phyloP scores from a whole-genome alignment of 2,113 vertebrate species.

The Galemys pyrenaicus region DNA sequence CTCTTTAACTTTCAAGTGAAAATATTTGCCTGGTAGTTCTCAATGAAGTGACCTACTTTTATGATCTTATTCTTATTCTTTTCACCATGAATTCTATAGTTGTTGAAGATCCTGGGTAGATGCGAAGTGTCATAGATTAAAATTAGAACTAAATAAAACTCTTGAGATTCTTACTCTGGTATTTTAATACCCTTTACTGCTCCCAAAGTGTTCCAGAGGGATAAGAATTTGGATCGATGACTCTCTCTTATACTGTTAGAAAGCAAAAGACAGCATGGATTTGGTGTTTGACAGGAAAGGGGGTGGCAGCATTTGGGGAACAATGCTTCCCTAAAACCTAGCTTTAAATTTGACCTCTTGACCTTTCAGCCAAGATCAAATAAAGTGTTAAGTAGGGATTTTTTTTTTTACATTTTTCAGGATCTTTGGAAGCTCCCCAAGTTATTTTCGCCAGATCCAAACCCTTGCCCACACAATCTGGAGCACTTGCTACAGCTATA shows the following conservation, averaged over 20 bases:
- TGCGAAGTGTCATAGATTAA: not conserved
- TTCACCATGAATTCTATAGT: not conserved
- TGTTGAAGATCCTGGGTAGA: not conserved
- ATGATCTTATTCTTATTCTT: not conserved
- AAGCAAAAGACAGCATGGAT: not conserved
- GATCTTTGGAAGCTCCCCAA: slow-evolving; percentile 77
- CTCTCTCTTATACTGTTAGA: not conserved
- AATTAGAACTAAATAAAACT: slow-evolving; percentile 22
- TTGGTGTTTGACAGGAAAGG: not conserved
- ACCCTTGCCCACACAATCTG: slow-evolving; percentile 77
- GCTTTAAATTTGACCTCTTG: slow-evolving; percentile 49
- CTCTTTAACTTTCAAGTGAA: slow-evolving; percentile 1
- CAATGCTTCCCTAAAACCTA: not conserved
- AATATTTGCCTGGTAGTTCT: slow-evolving; percentile 3
- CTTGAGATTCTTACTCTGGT: not conserved
- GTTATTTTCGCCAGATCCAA: slow-evolving; percentile 84
- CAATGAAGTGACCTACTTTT: not conserved
- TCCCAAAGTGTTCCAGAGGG: not conserved
- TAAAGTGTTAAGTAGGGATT: slow-evolving; percentile 67
- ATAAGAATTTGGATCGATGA: not conserved
- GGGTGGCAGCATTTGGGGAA: not conserved
- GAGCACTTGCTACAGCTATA: slow-evolving; percentile 74
- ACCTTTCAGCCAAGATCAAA: slow-evolving; percentile 59
- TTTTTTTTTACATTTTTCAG: slow-evolving; percentile 79
- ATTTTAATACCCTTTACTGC: not conserved